A percentile compares a stretch with the other conserved stretches of the same genome.
phyloP scores from a whole-genome alignment of 2,888 invertebrate species.

The Nomada flava region DNA sequence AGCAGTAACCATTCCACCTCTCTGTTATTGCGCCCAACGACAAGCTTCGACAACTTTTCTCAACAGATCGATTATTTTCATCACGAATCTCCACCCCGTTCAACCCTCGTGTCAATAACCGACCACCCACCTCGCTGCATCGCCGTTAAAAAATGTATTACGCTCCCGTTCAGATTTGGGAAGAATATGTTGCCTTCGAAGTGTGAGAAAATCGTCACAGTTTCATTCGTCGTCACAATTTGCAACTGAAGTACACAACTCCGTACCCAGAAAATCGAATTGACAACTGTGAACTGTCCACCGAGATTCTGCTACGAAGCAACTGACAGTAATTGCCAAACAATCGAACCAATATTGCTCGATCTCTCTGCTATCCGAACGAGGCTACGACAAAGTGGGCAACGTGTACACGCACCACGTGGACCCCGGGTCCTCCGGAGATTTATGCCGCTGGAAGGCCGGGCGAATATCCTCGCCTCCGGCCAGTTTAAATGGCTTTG shows the following conservation, averaged over 20 bases:
- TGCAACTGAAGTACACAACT: too few species aligned
- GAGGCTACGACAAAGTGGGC: slow-evolving; percentile 48
- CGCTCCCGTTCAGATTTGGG: too few species aligned
- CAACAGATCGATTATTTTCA: neutral
- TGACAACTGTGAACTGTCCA: neutral
- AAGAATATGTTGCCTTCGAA: too few species aligned
- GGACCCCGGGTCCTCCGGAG: slow-evolving; percentile 39
- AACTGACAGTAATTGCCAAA: neutral
- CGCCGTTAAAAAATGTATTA: too few species aligned
- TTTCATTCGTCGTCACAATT: too few species aligned
- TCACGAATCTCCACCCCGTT: too few species aligned
- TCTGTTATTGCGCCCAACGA: neutral
- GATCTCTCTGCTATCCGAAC: neutral
- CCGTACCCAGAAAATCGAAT: neutral
- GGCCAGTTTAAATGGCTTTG: slow-evolving; percentile 66
- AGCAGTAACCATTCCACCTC: neutral
- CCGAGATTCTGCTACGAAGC: neutral
- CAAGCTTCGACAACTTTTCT: neutral
- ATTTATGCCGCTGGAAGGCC: slow-evolving; percentile 57
- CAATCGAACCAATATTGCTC: neutral
- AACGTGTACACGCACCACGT: slow-evolving; percentile 35
- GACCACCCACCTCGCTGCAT: too few species aligned
- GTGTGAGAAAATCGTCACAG: too few species aligned
- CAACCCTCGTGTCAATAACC: too few species aligned
- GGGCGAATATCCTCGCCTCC: slow-evolving; percentile 62